Base-by-base conservation (phyloP, 37 sponge, comb jelly and placozoan genomes). In the Tethya wilhelma region DNA sequence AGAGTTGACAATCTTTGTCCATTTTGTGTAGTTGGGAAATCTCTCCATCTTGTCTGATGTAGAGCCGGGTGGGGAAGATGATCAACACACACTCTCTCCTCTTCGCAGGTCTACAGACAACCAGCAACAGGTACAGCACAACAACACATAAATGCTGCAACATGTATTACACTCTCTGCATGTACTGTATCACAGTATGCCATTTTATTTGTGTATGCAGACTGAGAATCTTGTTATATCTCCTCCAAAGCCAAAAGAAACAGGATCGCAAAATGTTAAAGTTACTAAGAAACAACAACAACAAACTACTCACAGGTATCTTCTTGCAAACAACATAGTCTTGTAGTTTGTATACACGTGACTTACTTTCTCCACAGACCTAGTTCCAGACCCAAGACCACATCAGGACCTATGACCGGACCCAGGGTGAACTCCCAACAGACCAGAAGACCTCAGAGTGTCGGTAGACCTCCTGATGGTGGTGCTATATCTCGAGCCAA, bases 11-110 rank as follows among this genome's bases (percentile, higher is more conserved):
- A 19, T 9, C 14, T 19, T 14, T 49, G 53, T 49, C 9, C 14
- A 19, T 14, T 19, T 14, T 49, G 14, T 67, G 33, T 38, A 82
- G 74, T 55, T 56, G 55, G 80, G 69, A 20, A 79, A 56, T 38
- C 38, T 79, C 4, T 49, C 69, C 38, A 56, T 79, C 19, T n/a
- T 69, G 41, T 57, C 67, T 67, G 69, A 69, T 70, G 2, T 79
- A 4, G 78, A 71, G 71, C 11, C 45, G 2, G 44, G 45, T 44
- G 20, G 12, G 9, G 71, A 4, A 7, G 67, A 67, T 20, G 14
- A 37, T 11, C 66, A 65, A 34, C 5, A 65, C 37, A 30, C 6
- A 14, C 31, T 30, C 66, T 30, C 37, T 65, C 31, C 66, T 36
- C 33, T 34, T 7, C 63, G 14, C 14, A 14, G 9, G 14, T 14